Evolutionary conservation across 2,797 vertebrate genomes (phyloP).

Genomic region (Channa striata): DNA sequence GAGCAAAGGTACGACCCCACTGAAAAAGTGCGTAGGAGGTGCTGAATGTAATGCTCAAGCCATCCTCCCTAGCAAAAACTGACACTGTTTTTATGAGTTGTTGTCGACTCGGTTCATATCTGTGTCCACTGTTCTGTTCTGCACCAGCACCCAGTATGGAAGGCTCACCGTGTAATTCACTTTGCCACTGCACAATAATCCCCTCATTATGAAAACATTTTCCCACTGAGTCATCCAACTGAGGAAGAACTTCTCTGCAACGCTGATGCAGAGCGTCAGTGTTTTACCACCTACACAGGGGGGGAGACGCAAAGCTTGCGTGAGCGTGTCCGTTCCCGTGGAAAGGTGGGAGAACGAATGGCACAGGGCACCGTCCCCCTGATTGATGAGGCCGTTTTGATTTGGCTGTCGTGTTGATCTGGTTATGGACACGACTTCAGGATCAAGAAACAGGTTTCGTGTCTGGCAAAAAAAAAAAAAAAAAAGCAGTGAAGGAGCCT

Average conservation of each 20-base stretch:
- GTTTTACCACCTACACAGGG: conserved; percentile 47
- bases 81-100: conserved; percentile 22
- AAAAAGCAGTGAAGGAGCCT: background rate
- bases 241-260: conserved; percentile 51
- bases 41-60: conserved; percentile 10
- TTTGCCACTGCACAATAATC: conserved; percentile 71
- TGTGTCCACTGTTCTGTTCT: conserved; percentile 48
- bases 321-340: conserved; percentile 1
- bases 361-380: conserved; percentile 1
- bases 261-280: conserved; percentile 24
- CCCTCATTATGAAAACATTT: conserved; percentile 70
- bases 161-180: conserved; percentile 65
- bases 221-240: conserved; percentile 61
- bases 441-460: background rate
- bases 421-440: background rate
- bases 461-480: conserved; percentile 13
- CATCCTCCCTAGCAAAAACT: background rate
- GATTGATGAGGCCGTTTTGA: conserved; percentile 23
- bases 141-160: conserved; percentile 46
- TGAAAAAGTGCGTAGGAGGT: background rate
- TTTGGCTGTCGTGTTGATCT: too few relatives aligned
- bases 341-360: background rate
- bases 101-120: conserved; percentile 43
- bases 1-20: background rate
- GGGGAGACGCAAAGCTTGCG: conserved; percentile 8